A percentile compares a stretch with the other conserved stretches of the same genome.
Conservation (phyloP, 2,888 invertebrate species). For the Eupithecia insigniata region DNA sequence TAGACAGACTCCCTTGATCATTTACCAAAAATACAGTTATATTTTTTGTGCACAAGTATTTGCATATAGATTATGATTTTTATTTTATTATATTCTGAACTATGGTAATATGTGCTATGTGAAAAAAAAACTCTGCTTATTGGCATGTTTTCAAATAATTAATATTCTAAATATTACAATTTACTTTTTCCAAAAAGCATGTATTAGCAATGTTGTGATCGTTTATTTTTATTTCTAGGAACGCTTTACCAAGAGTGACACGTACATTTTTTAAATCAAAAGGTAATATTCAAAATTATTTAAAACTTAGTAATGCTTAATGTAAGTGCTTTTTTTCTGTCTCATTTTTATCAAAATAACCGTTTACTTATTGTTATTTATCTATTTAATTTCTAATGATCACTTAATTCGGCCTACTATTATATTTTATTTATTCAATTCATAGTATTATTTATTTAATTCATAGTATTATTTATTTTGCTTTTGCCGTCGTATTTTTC, state of each 20-base stretch:
- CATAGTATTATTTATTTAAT: background rate
- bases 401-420: no score
- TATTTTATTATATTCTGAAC: background rate
- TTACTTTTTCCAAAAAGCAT: conserved; percentile 54
- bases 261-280: conserved; percentile 91
- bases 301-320: conserved; percentile 46
- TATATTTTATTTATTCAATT: background rate
- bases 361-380: background rate
- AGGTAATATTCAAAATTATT: conserved; percentile 67
- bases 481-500: conserved; percentile 28
- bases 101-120: conserved; percentile 64
- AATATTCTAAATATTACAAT: background rate
- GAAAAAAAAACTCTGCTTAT: conserved; percentile 33
- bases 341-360: conserved; percentile 3
- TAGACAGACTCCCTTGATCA: background rate
- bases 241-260: conserved; percentile 91
- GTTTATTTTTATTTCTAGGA: conserved; percentile 87
- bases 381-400: background rate
- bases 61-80: background rate
- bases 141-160: conserved; percentile 31
- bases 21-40: background rate
- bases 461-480: conserved; percentile 1
- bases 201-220: conserved; percentile 71
- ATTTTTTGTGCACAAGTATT: background rate
- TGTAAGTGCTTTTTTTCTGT: conserved; percentile 23